Percentiles rank a stretch among this genome's conserved stretches.
Evolutionary conservation across 2,888 invertebrate species (phyloP).

Genomic region (Erynnis tages): DNA sequence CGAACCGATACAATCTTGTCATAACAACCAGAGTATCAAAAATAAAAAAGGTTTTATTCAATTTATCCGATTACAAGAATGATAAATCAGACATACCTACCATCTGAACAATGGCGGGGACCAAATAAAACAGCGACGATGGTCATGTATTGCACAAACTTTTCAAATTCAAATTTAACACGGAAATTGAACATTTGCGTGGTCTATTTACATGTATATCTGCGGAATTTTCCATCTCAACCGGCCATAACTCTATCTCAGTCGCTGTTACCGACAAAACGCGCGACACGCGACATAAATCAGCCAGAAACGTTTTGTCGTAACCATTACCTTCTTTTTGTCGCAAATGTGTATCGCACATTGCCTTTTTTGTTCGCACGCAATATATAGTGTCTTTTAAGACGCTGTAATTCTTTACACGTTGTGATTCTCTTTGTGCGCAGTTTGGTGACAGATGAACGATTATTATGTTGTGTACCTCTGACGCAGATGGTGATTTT

Average conservation of each 20-base stretch:
- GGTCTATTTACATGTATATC: too few relatives aligned
- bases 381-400: constrained; percentile 20
- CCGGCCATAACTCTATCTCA: constrained; percentile 19
- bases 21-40: too few relatives aligned
- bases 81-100: too few relatives aligned
- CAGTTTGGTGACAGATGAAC: constrained; percentile 22
- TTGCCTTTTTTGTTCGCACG: constrained; percentile 25
- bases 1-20: too few relatives aligned
- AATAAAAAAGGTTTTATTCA: too few relatives aligned
- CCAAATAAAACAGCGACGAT: too few relatives aligned
- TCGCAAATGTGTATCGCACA: constrained; percentile 28
- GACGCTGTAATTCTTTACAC: constrained; percentile 25
- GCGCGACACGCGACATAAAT: constrained; percentile 32
- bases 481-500: constrained; percentile 11
- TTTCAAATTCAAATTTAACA: too few relatives aligned
- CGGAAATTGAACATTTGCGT: too few relatives aligned
- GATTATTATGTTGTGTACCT: constrained; percentile 17
- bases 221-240: constrained; percentile 21
- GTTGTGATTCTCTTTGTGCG: constrained; percentile 24
- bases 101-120: too few relatives aligned
- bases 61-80: too few relatives aligned
- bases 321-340: constrained; percentile 35
- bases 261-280: constrained; percentile 15
- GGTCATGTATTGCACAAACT: too few relatives aligned
- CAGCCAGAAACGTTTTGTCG: constrained; percentile 30